These are phyloP conservation scores for Procambarus clarkii DNA, from an alignment of 1,140 invertebrate species.

Conservation along the genomic window DNA sequence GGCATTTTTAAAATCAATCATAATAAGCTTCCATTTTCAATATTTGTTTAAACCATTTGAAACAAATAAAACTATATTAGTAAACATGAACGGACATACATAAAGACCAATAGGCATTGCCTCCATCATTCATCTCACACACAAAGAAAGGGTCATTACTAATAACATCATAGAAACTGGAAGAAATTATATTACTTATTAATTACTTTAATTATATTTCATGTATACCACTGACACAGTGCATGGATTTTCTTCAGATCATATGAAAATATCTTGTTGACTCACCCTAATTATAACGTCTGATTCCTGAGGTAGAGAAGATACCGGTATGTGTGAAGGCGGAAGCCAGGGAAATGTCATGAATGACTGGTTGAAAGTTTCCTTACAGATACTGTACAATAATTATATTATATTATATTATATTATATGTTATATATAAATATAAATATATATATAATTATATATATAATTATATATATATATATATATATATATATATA, in stretches of 20 bases:
- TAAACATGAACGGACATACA: background rate
- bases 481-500: too few relatives aligned
- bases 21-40: slow-evolving; percentile 17
- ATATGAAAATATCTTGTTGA: background rate
- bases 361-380: background rate
- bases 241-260: background rate
- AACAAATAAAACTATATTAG: background rate
- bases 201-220: background rate
- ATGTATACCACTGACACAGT: background rate
- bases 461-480: too few relatives aligned
- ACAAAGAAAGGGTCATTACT: background rate
- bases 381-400: background rate
- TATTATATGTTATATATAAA: too few relatives aligned
- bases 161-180: background rate
- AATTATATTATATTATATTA: background rate
- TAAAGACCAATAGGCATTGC: background rate
- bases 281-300: slow-evolving; percentile 61
- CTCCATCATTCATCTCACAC: background rate
- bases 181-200: background rate
- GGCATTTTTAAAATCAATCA: slow-evolving; percentile 13
- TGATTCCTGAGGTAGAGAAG: slow-evolving; percentile 71
- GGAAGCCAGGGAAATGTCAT: slow-evolving; percentile 49
- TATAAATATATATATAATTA: background rate
- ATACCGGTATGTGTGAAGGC: slow-evolving; percentile 71
- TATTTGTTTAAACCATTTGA: slow-evolving; percentile 21